Conservation (phyloP, 2,888 invertebrate genomes). For the Athalia circularis region DNA sequence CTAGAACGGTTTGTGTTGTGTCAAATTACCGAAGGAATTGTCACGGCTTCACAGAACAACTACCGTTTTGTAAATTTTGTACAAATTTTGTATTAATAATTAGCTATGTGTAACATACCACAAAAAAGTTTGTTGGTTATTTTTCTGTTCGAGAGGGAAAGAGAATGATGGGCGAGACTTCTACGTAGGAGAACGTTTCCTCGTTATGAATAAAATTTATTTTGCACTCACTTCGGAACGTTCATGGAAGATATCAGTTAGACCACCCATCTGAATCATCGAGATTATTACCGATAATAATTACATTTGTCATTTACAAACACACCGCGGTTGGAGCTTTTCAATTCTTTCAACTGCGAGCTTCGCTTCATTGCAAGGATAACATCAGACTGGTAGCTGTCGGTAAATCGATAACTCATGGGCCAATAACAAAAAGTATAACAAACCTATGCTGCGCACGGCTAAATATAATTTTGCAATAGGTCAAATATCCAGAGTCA, state of each 20-base stretch:
- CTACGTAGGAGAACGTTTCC: too few species aligned
- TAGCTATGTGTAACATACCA: too few species aligned
- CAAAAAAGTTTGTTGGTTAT: too few species aligned
- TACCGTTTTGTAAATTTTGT: too few species aligned
- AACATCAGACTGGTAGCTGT: slow-evolving; percentile 28
- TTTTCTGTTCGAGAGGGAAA: too few species aligned
- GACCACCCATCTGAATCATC: slow-evolving; percentile 12
- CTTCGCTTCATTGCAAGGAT: slow-evolving; percentile 28
- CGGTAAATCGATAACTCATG: slow-evolving; percentile 34
- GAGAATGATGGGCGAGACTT: too few species aligned
- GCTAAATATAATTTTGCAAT: slow-evolving; percentile 36
- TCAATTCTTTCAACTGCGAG: slow-evolving; percentile 26
- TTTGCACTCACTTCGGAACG: slow-evolving; percentile 21
- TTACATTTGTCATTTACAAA: slow-evolving; percentile 27
- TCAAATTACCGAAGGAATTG: not conserved
- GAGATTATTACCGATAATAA: not conserved
- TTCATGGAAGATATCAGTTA: not conserved
- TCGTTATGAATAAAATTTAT: not conserved
- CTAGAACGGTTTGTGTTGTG: not conserved
- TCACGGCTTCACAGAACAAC: too few species aligned
- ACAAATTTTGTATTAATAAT: too few species aligned
- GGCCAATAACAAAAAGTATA: slow-evolving; percentile 47
- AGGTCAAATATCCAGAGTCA: not conserved
- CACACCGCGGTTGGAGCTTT: not conserved
- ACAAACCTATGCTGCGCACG: slow-evolving; percentile 28